Conservation (phyloP, 1,140 invertebrate genomes). For the Panagrolaimus sp. region DNA sequence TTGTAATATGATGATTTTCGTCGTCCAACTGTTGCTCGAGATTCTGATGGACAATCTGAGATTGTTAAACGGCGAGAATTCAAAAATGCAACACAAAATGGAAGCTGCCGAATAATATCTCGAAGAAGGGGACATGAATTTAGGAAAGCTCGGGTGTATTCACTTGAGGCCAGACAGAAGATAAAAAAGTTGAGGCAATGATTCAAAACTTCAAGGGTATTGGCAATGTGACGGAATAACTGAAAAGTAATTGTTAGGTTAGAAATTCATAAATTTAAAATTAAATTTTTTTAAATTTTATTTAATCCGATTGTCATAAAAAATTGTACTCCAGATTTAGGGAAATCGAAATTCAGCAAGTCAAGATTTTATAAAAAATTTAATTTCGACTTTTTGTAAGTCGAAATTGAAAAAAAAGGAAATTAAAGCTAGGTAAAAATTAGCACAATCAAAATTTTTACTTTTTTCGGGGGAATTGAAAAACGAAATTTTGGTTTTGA, state of each 20-base stretch:
- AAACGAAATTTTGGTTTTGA: background rate
- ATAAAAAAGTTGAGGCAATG: slow-evolving; percentile 15
- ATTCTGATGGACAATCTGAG: slow-evolving; percentile 10
- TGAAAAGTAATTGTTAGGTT: background rate
- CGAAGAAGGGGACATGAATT: background rate
- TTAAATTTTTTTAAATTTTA: background rate
- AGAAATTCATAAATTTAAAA: background rate
- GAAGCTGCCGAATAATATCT: background rate
- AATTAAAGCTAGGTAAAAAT: too few relatives aligned
- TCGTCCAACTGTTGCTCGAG: background rate
- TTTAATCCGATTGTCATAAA: background rate
- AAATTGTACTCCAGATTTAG: too few relatives aligned
- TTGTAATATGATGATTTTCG: background rate
- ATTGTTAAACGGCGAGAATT: background rate
- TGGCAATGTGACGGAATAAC: slow-evolving; percentile 14
- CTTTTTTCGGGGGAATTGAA: too few relatives aligned
- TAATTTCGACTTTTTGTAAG: background rate
- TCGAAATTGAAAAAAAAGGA: background rate
- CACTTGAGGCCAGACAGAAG: slow-evolving; percentile 8
- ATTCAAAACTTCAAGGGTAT: slow-evolving; percentile 3
- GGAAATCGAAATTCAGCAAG: too few relatives aligned
- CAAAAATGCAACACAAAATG: background rate
- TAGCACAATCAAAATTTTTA: too few relatives aligned
- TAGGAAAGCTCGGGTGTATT: background rate
- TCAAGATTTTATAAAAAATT: too few relatives aligned